Evolutionary conservation across 2,797 vertebrate genomes (phyloP).

Genomic region (Xenops minutus): DNA sequence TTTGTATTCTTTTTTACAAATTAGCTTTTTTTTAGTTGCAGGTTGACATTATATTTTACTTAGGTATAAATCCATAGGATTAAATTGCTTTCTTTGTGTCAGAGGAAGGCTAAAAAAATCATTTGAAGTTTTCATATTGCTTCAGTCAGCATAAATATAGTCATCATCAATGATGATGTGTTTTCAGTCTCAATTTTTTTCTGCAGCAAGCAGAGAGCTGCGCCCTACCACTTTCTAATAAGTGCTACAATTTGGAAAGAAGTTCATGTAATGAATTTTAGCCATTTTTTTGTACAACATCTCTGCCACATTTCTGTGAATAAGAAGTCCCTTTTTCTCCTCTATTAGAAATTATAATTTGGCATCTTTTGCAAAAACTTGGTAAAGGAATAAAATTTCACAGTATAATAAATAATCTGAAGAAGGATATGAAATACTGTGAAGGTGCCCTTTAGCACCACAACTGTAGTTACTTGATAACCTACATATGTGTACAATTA

Average conservation of each 20-base stretch:
- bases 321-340: background rate
- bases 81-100: background rate
- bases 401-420: background rate
- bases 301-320: background rate
- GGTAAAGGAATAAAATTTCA: background rate
- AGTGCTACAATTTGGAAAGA: background rate
- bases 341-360: background rate
- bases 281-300: background rate
- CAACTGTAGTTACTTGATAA: background rate
- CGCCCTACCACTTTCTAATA: background rate
- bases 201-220: background rate
- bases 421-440: background rate
- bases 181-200: background rate
- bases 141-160: constrained; percentile 2
- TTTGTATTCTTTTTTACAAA: background rate
- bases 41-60: background rate
- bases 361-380: background rate
- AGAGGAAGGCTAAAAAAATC: background rate
- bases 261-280: background rate
- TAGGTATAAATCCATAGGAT: background rate
- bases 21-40: background rate
- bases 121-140: constrained; percentile 1
- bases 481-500: background rate
- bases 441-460: background rate
- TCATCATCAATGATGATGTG: background rate